Conservation (phyloP, 1,140 invertebrate species). For the Drosophila sturtevanti region DNA sequence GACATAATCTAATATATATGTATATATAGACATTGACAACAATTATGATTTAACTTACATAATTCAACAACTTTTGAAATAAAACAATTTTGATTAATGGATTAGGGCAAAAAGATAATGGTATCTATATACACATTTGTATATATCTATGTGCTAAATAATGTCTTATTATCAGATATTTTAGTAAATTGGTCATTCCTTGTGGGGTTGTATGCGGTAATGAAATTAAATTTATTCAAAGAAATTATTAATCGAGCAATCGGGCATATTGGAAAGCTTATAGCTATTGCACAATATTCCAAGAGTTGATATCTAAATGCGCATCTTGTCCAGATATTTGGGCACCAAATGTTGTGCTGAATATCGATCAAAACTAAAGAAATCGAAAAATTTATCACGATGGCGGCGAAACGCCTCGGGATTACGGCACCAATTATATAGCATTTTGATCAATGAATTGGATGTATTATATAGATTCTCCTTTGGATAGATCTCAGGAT, state of each 20-base stretch:
- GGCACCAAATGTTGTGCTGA: conserved; percentile 73
- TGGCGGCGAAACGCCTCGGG: conserved; percentile 73
- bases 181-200: conserved; percentile 5
- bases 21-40: neutral
- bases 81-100: neutral
- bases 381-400: conserved; percentile 76
- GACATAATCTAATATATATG: neutral
- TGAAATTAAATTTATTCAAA: neutral
- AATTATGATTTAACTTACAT: neutral
- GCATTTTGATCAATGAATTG: conserved; percentile 84
- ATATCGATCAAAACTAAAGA: conserved; percentile 70
- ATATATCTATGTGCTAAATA: neutral
- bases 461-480: conserved; percentile 86
- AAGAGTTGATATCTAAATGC: conserved; percentile 36
- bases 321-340: conserved; percentile 71
- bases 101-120: neutral
- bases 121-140: neutral
- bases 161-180: neutral
- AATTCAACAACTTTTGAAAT: neutral
- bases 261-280: neutral
- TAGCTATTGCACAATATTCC: conserved; percentile 7
- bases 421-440: conserved; percentile 83
- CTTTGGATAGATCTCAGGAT: conserved; percentile 89
- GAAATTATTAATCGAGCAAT: neutral
- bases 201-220: neutral